Percentiles rank a stretch among this genome's conserved stretches.
These are phyloP conservation scores for Rhinichthys osculus DNA, from an alignment of 2,797 vertebrate species.

Conservation along the genomic window DNA sequence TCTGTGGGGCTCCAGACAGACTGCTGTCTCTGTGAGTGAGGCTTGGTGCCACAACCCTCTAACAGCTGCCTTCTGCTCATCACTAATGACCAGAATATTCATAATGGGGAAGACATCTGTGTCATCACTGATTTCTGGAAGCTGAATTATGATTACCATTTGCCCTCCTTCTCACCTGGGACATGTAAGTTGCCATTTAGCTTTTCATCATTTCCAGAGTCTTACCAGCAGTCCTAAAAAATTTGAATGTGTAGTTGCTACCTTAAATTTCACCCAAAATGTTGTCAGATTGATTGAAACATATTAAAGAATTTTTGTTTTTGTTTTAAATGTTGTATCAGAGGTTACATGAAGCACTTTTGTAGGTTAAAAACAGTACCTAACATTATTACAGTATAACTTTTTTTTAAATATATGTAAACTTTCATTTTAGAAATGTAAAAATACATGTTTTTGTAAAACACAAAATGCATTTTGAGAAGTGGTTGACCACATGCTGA, in stretches of 20 bases:
- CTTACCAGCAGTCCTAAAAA: neutral
- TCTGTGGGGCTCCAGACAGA: slow-evolving; percentile 21
- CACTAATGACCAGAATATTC: slow-evolving; percentile 49
- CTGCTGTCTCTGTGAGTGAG: slow-evolving; percentile 41
- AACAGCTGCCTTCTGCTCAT: slow-evolving; percentile 49
- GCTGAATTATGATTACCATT: slow-evolving; percentile 39
- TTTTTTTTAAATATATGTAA: no score
- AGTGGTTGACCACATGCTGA: slow-evolving; percentile 13
- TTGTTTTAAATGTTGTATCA: neutral
- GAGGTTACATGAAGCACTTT: neutral
- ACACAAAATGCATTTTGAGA: slow-evolving; percentile 7
- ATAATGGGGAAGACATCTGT: slow-evolving; percentile 25
- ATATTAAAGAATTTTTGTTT: neutral
- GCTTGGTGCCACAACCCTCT: slow-evolving; percentile 40
- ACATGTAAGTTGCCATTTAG: neutral
- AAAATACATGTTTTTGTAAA: neutral
- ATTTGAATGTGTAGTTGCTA: neutral
- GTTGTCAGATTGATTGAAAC: neutral
- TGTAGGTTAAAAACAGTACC: neutral
- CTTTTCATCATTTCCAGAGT: neutral
- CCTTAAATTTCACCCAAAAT: neutral
- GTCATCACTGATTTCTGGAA: slow-evolving; percentile 40
- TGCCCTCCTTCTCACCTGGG: slow-evolving; percentile 38
- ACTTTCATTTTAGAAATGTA: neutral
- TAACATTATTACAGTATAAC: neutral